A percentile compares a stretch with the other conserved stretches of the same genome.
Evolutionary conservation across 2,888 invertebrate species (phyloP).

Genomic region (Nezara viridula): DNA sequence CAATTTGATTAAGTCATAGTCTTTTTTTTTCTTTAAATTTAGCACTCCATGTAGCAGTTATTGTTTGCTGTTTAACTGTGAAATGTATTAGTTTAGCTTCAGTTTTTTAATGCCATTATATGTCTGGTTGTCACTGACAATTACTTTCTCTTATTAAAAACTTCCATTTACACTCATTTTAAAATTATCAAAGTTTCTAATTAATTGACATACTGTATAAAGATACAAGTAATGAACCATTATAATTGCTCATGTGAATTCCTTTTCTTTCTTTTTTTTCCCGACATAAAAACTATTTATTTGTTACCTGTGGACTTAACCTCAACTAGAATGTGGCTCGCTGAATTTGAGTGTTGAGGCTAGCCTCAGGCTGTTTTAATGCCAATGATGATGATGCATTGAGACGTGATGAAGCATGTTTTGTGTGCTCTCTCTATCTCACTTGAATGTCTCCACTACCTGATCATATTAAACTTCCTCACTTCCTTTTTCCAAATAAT

Average conservation of each 20-base stretch:
- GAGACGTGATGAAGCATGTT: slow-evolving; percentile 58
- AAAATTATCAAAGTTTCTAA: neutral
- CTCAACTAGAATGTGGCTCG: slow-evolving; percentile 58
- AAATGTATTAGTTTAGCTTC: slow-evolving; percentile 30
- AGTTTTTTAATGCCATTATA: slow-evolving; percentile 38
- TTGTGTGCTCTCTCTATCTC: slow-evolving; percentile 59
- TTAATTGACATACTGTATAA: neutral
- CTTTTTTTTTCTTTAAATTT: neutral
- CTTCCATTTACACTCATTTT: neutral
- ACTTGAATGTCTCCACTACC: slow-evolving; percentile 45
- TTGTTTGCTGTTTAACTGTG: slow-evolving; percentile 32
- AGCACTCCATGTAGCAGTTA: neutral
- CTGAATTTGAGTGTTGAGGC: slow-evolving; percentile 53
- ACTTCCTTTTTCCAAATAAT: slow-evolving; percentile 10
- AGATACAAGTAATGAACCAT: neutral
- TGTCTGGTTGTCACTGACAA: slow-evolving; percentile 16
- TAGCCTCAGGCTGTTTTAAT: slow-evolving; percentile 56
- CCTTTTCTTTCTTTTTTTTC: neutral
- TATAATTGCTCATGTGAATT: neutral
- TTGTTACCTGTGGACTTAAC: slow-evolving; percentile 54
- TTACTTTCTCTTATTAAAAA: neutral
- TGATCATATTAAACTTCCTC: neutral
- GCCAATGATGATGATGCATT: slow-evolving; percentile 56
- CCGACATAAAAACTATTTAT: slow-evolving; percentile 3
- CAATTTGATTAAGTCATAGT: neutral